phyloP scores from a whole-genome alignment of 2,797 vertebrate genomes.

The Ptychadena robeensis region DNA sequence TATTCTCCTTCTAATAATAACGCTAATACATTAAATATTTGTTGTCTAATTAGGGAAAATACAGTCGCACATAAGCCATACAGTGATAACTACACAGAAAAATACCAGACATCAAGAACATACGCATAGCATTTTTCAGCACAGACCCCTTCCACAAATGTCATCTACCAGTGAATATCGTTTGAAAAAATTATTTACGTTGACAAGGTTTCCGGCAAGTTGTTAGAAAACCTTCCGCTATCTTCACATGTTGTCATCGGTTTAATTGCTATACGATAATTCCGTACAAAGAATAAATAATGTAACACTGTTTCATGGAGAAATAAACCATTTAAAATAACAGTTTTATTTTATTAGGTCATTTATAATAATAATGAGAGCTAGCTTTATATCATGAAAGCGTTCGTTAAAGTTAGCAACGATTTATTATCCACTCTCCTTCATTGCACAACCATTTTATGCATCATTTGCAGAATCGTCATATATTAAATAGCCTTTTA shows the following conservation, averaged over 20 bases:
- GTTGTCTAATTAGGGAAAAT: no score
- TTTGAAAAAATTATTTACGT: neutral
- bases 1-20: no score
- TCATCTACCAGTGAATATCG: neutral
- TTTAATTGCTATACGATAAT: neutral
- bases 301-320: neutral
- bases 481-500: neutral
- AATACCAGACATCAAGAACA: neutral
- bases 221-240: neutral
- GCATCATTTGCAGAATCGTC: neutral
- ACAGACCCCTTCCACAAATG: neutral
- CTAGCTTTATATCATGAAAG: neutral
- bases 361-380: constrained; percentile 13
- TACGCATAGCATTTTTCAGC: neutral
- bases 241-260: neutral
- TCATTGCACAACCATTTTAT: constrained; percentile 2
- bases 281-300: neutral
- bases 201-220: neutral
- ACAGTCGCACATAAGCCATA: neutral
- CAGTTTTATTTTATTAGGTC: neutral
- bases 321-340: constrained; percentile 7
- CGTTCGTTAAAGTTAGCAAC: neutral
- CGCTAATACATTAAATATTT: no score
- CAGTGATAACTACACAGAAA: neutral
- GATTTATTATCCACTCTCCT: neutral